phyloP scores from a whole-genome alignment of 2,797 vertebrate species.

The Microcaecilia unicolor region DNA sequence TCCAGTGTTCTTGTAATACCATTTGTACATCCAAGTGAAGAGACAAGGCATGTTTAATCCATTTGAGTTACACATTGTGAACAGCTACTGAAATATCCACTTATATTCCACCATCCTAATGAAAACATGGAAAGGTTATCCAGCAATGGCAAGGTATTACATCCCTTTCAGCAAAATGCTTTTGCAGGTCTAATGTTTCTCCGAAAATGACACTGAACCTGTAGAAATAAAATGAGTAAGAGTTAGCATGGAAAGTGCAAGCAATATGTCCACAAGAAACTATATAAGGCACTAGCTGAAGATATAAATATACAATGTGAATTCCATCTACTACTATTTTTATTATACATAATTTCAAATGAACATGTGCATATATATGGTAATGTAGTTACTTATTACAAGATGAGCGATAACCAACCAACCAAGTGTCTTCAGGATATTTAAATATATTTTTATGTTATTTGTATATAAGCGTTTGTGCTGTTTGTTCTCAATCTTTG shows the following conservation, averaged over 20 bases:
- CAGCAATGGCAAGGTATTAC: too few relatives aligned
- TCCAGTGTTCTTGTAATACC: not conserved
- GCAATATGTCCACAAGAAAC: not conserved
- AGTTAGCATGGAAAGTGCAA: not conserved
- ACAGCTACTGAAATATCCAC: not conserved
- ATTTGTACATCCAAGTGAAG: not conserved
- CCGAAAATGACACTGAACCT: not conserved
- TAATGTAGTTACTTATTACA: too few relatives aligned
- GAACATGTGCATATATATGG: too few relatives aligned
- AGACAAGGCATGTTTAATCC: fast-evolving
- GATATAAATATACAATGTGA: not conserved
- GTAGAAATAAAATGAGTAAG: not conserved
- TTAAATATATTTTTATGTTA: too few relatives aligned
- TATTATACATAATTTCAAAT: too few relatives aligned
- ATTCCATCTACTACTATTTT: too few relatives aligned
- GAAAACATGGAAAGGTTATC: too few relatives aligned
- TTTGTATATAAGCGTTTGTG: too few relatives aligned
- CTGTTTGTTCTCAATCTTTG: too few relatives aligned
- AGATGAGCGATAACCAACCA: too few relatives aligned
- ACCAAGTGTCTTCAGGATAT: too few relatives aligned
- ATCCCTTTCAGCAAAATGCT: not conserved
- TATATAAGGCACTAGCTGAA: fast-evolving
- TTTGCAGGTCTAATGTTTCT: not conserved
- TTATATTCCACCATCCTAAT: constrained; percentile 3
- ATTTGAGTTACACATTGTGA: fast-evolving